Base-by-base conservation (phyloP, 2,888 invertebrate genomes). In the Scaptomyza reducta region DNA sequence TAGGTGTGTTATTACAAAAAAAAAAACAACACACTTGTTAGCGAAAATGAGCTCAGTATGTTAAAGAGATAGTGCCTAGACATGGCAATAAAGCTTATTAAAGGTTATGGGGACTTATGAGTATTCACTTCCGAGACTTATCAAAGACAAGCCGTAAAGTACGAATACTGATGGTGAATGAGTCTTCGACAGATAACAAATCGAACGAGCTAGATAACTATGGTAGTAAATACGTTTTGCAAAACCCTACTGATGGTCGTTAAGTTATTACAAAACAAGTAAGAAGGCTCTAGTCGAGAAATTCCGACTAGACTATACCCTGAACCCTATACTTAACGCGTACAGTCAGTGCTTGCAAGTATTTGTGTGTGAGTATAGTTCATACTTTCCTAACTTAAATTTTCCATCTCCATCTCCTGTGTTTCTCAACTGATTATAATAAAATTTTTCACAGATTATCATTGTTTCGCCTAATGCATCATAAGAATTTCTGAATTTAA, bases 111-210 rank as follows among this genome's bases (percentile, higher is more conserved):
- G 33, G 9, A 31, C 40, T 57, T 60, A 51, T 18, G 42, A 49
- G 47, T 25, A 40, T 35, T 22, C 22, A 68, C 45, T 62, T 60
- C 53, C 49, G 6, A 46, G 44, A 58, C 46, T 68, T 45, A 40
- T 33, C 18, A 25, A 58, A 55, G 27, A 29, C 27, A 55, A 42
- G 6, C 40, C 49, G 1, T 33, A 13, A 14, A 45, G 33, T 14
- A 35, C 45, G 7, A 55, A 31, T 45, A 59, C 44, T 18, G 40
- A 38, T 70, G 58, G 41, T 9, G 4, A 50, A 46, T 29, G 53
- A 54, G 49, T 31, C 59, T 75, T 65, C 80, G 78, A 27, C 66
- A 56, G 67, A 70, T 71, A 79, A 49, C 3, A 10, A 45, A 9
- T 0, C 33, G 16, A 2, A 54, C 16, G 29, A 49, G 6, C 1